Conservation (phyloP, 2,113 vertebrate species). For the Mesocricetus auratus region DNA sequence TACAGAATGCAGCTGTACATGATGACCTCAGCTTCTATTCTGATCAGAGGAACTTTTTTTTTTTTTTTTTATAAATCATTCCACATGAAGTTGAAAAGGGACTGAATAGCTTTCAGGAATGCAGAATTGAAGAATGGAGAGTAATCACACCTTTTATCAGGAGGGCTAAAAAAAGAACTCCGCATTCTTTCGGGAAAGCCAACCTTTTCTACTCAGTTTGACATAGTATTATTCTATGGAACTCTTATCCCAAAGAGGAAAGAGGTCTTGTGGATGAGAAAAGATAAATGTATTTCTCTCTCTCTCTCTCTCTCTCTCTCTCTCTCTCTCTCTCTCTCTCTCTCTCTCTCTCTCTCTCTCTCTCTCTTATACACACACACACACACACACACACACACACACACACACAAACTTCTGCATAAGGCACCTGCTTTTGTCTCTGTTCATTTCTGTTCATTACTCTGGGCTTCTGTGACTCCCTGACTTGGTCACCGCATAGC, state of each 20-base stretch:
- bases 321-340: no score
- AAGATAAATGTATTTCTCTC: background rate
- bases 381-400: no score
- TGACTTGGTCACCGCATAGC: background rate
- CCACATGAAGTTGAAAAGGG: background rate
- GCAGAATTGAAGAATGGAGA: background rate
- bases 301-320: no score
- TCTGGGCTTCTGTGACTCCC: background rate
- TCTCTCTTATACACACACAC: no score
- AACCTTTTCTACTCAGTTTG: background rate
- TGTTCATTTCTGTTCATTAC: background rate
- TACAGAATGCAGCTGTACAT: background rate
- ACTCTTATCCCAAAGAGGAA: conserved; percentile 6
- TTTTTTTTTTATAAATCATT: background rate
- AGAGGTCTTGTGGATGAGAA: background rate
- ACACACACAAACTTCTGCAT: background rate
- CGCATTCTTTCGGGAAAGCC: background rate
- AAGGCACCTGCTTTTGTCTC: background rate
- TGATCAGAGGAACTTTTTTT: background rate
- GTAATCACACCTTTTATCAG: background rate
- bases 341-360: no score
- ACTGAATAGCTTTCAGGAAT: background rate
- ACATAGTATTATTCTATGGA: background rate
- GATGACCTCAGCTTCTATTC: conserved; percentile 1
- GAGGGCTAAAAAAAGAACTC: background rate